Percentiles rank a stretch among this genome's conserved stretches.
These are phyloP conservation scores for Notocelia uddmanniana DNA, from an alignment of 2,888 invertebrate species.

Conservation along the genomic window DNA sequence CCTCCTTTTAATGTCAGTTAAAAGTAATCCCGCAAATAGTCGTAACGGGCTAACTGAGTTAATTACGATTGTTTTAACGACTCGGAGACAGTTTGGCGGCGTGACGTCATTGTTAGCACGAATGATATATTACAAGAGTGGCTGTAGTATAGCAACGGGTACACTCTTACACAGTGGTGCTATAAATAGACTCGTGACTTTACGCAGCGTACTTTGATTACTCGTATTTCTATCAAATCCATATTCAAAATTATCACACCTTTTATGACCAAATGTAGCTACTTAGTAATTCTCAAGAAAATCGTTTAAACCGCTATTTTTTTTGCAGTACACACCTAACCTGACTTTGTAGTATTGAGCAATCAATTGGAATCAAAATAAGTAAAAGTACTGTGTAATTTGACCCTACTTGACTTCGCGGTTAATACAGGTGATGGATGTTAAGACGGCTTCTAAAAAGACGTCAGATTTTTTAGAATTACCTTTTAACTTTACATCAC, in stretches of 20 bases:
- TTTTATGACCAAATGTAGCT: too few relatives aligned
- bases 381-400: too few relatives aligned
- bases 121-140: conserved; percentile 62
- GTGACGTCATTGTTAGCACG: conserved; percentile 65
- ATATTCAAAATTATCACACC: too few relatives aligned
- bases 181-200: neutral
- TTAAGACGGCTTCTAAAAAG: neutral
- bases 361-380: too few relatives aligned
- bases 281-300: too few relatives aligned
- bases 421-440: too few relatives aligned
- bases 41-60: conserved; percentile 55
- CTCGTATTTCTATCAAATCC: too few relatives aligned
- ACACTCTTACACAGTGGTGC: conserved; percentile 2
- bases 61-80: conserved; percentile 76
- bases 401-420: neutral
- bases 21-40: neutral
- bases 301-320: too few relatives aligned
- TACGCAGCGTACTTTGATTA: neutral
- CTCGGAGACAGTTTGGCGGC: conserved; percentile 62
- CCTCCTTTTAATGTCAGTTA: too few relatives aligned
- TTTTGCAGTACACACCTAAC: too few relatives aligned
- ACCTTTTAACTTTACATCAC: too few relatives aligned
- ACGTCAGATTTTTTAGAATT: neutral
- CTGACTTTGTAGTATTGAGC: too few relatives aligned
- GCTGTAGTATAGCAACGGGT: neutral